Evolutionary conservation across 1,140 invertebrate species (phyloP).

Genomic region (Aphelinus certus): DNA sequence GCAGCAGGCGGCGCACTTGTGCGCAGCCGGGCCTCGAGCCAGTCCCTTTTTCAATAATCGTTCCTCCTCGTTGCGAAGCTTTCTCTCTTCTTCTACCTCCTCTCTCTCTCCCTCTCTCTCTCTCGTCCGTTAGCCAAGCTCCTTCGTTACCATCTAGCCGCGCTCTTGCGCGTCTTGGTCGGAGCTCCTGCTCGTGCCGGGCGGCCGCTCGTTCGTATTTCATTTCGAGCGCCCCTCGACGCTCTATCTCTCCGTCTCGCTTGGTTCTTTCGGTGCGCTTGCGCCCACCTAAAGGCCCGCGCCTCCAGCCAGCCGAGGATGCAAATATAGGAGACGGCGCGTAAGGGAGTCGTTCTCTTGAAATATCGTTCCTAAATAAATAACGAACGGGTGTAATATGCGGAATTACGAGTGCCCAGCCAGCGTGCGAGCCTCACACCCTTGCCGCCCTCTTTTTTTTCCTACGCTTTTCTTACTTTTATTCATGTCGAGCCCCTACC

Average conservation of each 20-base stretch:
- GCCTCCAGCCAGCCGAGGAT: constrained; percentile 42
- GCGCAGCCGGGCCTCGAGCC: neutral
- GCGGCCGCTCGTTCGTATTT: constrained; percentile 35
- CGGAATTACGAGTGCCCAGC: constrained; percentile 54
- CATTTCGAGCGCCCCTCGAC: constrained; percentile 33
- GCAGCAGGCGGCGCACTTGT: neutral
- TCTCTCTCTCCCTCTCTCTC: too few species aligned
- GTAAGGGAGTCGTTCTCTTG: constrained; percentile 55
- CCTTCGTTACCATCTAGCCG: constrained; percentile 43
- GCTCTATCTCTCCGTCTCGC: constrained; percentile 23
- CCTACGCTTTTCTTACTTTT: neutral
- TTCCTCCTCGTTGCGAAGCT: constrained; percentile 19
- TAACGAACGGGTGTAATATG: constrained; percentile 60
- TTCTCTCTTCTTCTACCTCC: neutral
- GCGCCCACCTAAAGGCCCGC: constrained; percentile 32
- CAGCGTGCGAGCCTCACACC: constrained; percentile 12
- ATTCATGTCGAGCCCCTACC: too few species aligned
- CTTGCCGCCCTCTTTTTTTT: neutral
- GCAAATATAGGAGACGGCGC: constrained; percentile 53
- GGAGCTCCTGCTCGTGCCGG: constrained; percentile 31
- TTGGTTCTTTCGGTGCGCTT: constrained; percentile 1
- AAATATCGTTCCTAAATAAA: constrained; percentile 61
- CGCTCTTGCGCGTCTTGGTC: constrained; percentile 36
- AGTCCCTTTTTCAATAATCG: constrained; percentile 32
- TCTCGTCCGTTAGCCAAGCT: neutral